Percentiles rank a stretch among this genome's conserved stretches.
Conservation (phyloP, 2,888 invertebrate genomes). For the Octodonta nipae region DNA sequence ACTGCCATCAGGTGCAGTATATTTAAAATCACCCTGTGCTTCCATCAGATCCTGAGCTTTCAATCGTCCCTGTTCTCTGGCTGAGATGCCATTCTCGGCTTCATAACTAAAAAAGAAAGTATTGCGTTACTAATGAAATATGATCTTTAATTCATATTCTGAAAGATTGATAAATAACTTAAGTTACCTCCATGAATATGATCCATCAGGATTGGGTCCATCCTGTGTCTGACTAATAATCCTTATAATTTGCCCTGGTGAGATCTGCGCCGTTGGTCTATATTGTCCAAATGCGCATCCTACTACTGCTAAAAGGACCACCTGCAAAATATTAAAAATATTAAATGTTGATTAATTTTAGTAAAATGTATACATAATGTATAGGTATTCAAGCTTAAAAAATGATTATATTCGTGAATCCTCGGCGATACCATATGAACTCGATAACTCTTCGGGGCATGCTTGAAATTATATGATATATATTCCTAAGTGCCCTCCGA, state of each 20-base stretch:
- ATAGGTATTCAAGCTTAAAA: no score
- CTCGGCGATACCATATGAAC: no score
- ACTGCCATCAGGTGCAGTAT: slow-evolving; percentile 49
- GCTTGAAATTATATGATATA: no score
- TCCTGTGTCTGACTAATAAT: slow-evolving; percentile 29
- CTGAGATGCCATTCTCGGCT: slow-evolving; percentile 40
- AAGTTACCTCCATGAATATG: slow-evolving; percentile 29
- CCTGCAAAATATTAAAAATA: slow-evolving; percentile 10
- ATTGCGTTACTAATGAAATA: not conserved
- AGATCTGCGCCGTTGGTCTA: slow-evolving; percentile 10
- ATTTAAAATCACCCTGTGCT: slow-evolving; percentile 41
- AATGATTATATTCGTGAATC: no score
- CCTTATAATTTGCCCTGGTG: slow-evolving; percentile 16
- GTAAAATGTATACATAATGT: not conserved
- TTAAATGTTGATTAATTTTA: not conserved
- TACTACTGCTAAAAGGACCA: slow-evolving; percentile 13
- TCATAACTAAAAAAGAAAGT: slow-evolving; percentile 23
- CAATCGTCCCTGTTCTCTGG: slow-evolving; percentile 31
- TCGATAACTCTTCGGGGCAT: no score
- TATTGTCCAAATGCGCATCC: slow-evolving; percentile 18
- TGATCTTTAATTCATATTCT: not conserved
- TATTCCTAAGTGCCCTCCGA: no score
- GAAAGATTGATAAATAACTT: no score
- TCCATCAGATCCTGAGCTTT: slow-evolving; percentile 39
- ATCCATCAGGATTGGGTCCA: slow-evolving; percentile 36